Evolutionary conservation across 2,888 invertebrate species (phyloP).

Genomic region (Caradrina kadenii): DNA sequence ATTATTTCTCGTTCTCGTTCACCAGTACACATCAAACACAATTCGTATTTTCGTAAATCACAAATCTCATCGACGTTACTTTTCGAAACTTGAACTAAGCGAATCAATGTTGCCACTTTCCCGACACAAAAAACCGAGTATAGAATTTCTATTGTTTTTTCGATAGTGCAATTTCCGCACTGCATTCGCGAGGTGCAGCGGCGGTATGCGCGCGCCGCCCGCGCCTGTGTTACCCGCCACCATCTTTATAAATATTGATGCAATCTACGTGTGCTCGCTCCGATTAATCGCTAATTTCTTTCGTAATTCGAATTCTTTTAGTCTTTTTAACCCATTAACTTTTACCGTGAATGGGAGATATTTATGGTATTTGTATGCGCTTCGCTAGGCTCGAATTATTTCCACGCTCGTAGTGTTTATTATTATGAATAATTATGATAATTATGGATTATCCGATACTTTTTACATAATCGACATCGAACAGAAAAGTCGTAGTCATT

Average conservation of each 20-base stretch:
- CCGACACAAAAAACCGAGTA: conserved; percentile 56
- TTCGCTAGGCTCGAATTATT: conserved; percentile 40
- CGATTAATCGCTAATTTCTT: conserved; percentile 84
- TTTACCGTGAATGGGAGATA: conserved; percentile 61
- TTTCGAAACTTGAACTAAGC: conserved; percentile 54
- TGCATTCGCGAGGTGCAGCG: conserved; percentile 83
- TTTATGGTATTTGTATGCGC: conserved; percentile 38
- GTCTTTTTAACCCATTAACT: conserved; percentile 60
- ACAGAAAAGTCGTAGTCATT: conserved; percentile 28
- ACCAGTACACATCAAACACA: conserved; percentile 61
- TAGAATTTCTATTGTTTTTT: conserved; percentile 61
- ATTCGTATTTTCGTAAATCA: conserved; percentile 52
- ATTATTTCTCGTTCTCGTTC: conserved; percentile 38
- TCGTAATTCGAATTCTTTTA: conserved; percentile 76
- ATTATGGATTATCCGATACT: conserved; percentile 38
- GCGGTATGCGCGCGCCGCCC: conserved; percentile 78
- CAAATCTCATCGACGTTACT: conserved; percentile 51
- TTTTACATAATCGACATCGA: conserved; percentile 44
- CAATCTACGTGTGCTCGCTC: conserved; percentile 84
- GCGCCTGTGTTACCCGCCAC: conserved; percentile 67
- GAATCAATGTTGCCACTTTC: conserved; percentile 64
- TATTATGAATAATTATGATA: conserved; percentile 45
- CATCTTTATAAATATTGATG: conserved; percentile 89
- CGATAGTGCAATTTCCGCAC: conserved; percentile 74
- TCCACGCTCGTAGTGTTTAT: conserved; percentile 33